Evolutionary conservation across 2,888 invertebrate species (phyloP), one percentile per base, ranked within the genome.

Genomic region (Dasypogon diadema): DNA sequence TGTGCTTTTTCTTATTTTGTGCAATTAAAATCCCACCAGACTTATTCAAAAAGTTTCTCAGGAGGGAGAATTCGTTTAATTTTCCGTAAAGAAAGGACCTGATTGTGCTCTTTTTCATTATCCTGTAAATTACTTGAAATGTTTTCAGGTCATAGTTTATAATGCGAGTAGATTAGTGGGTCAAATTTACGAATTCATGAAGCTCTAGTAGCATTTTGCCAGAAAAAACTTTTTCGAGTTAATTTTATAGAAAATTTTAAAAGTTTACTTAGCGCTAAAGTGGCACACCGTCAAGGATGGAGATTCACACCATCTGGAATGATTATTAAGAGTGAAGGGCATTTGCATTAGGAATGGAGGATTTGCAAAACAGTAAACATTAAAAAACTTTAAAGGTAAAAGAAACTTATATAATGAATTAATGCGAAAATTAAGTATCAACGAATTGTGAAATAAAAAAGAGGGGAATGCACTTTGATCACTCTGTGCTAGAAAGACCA

Each of bases 1-100:
- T 65, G 21, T 24, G 46, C 48, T 65, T n/a, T 26, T 65, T 16
- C 22, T 46, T 65, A 48, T 46, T 48, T 46, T 46, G 46, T 24
- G 21, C 65, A 42, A 65, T 65, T 65, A 65, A 65, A 65, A 46
- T 46, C 65, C 46, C 8, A 51, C 51, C n/a, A 18, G 51, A 18
- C 51, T 51, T 21, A 42, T n/a, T 3, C n/a, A 12, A 42, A 30
- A 42, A 21, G 16, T 21, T 51, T 51, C 18, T 16, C n/a, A 51
- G 18, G n/a, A 51, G 51, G 18, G 14, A 4, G 21, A 18, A 51
- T 18, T 48, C 48, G 12, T 21, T 16, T 21, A 51, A 18, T 6
- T 21, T 51, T 8, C 51, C 18, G 2, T 14, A 21, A 21, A 51
- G 51, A 51, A 5, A 3, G 12, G n/a, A 12, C 16, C 14, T 51